These are phyloP conservation scores for Camarhynchus parvulus DNA, from an alignment of 2,113 vertebrate species.

Conservation along the genomic window DNA sequence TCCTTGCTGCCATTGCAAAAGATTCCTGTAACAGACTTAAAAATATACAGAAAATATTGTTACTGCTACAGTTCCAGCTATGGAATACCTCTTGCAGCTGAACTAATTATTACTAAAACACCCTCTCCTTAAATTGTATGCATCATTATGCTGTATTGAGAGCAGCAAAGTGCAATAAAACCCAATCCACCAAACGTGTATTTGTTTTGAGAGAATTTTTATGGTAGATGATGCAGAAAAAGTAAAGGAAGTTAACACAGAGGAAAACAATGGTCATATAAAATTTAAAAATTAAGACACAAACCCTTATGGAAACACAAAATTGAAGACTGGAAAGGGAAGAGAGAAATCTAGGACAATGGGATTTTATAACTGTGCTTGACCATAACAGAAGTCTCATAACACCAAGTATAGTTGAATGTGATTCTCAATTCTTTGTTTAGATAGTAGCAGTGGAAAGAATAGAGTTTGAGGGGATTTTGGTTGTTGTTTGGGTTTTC, in stretches of 20 bases:
- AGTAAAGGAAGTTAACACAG: background rate
- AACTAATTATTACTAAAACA: background rate
- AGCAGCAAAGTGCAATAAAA: background rate
- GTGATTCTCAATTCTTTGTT: background rate
- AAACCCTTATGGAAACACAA: background rate
- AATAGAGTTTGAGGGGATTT: accelerated
- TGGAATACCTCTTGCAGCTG: background rate
- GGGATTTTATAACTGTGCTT: background rate
- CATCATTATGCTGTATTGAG: background rate
- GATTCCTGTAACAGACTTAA: background rate
- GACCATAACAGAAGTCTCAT: background rate
- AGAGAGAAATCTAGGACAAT: background rate
- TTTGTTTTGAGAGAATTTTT: background rate
- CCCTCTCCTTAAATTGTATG: background rate
- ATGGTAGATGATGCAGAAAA: background rate
- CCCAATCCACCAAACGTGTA: accelerated
- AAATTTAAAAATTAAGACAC: background rate
- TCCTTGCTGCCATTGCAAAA: background rate
- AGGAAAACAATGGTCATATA: background rate
- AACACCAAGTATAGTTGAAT: background rate
- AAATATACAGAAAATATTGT: background rate
- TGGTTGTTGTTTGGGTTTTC: background rate
- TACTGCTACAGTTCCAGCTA: background rate
- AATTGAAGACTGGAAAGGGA: background rate
- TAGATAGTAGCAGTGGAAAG: background rate